Conservation (phyloP, 1,140 invertebrate species). For the Dufourea novaeangliae region DNA sequence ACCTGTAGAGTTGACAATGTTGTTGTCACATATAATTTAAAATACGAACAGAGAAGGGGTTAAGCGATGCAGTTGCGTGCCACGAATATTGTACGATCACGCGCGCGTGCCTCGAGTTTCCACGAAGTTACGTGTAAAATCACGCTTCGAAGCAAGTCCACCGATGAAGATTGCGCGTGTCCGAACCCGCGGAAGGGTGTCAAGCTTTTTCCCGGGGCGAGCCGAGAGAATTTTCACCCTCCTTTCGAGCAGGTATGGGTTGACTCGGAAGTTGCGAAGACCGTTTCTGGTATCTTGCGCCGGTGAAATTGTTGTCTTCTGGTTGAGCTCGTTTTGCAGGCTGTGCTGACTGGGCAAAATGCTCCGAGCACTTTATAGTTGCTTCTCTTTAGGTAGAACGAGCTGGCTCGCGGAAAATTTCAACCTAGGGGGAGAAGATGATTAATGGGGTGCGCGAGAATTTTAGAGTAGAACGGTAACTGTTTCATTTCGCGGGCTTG, state of each 20-base stretch:
- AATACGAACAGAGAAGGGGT: background rate
- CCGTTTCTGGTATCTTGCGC: background rate
- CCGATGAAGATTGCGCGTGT: conserved; percentile 19
- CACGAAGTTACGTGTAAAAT: background rate
- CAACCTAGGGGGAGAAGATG: background rate
- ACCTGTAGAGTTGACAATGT: background rate
- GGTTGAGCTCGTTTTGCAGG: background rate
- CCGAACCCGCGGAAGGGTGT: conserved; percentile 12
- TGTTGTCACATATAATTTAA: background rate
- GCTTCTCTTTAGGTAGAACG: background rate
- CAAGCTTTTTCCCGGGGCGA: background rate
- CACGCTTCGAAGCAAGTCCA: background rate
- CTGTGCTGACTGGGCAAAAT: background rate
- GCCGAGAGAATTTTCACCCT: conserved; percentile 11
- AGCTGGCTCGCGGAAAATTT: background rate
- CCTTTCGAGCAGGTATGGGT: background rate
- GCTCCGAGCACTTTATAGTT: background rate
- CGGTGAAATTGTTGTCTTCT: background rate
- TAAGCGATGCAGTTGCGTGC: conserved; percentile 15
- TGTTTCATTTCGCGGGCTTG: background rate
- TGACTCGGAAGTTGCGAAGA: background rate
- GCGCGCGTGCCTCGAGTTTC: conserved; percentile 20
- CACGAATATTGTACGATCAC: conserved; percentile 37
- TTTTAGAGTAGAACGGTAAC: background rate
- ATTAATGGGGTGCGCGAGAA: background rate